Percentiles rank a stretch among this genome's conserved stretches.
phyloP scores from a whole-genome alignment of 2,888 invertebrate species.

The Rotaria socialis region DNA sequence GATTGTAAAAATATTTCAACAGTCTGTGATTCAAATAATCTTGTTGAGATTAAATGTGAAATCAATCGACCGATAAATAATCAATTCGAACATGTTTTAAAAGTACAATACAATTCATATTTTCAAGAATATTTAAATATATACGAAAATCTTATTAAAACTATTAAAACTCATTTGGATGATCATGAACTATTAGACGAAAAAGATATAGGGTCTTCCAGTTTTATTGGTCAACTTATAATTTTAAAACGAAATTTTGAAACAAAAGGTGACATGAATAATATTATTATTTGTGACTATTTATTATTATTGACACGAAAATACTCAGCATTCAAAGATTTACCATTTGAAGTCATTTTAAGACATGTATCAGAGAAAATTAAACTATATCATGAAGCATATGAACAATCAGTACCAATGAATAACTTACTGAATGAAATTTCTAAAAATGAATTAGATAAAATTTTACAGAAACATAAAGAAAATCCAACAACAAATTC shows the following conservation, averaged over 20 bases:
- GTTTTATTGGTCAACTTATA: background rate
- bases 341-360: background rate
- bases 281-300: background rate
- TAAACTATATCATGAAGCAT: background rate
- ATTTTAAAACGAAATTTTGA: background rate
- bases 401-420: background rate
- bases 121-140: background rate
- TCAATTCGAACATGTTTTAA: background rate
- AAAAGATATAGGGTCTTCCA: background rate
- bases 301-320: background rate
- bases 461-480: background rate
- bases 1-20: conserved; percentile 26
- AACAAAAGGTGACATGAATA: background rate
- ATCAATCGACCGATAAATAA: background rate
- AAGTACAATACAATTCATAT: background rate
- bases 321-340: background rate
- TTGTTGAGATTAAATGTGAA: background rate
- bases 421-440: background rate
- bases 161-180: background rate
- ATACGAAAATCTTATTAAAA: background rate
- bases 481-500: background rate
- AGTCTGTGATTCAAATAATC: background rate
- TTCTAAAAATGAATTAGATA: background rate
- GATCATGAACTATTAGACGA: background rate
- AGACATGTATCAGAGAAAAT: background rate